Percentiles rank a stretch among this genome's conserved stretches.
These are phyloP conservation scores for Latrodectus elegans DNA, from an alignment of 2,888 invertebrate genomes.

Conservation along the genomic window DNA sequence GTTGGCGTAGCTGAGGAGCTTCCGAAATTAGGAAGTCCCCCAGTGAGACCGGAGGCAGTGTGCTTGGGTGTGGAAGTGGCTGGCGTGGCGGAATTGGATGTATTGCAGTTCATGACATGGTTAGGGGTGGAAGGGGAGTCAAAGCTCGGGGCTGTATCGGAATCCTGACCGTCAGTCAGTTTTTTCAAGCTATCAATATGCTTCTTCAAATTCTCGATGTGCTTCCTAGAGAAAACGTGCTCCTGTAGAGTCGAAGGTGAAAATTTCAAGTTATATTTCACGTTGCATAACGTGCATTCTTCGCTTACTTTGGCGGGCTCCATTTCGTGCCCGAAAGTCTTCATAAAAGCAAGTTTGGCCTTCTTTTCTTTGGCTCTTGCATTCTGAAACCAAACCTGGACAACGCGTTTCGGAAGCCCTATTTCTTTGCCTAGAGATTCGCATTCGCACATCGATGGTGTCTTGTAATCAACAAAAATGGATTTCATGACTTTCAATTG, in stretches of 20 bases:
- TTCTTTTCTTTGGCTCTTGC: constrained; percentile 98
- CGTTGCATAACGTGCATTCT: constrained; percentile 92
- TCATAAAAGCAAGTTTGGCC: constrained; percentile 79
- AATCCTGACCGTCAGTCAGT: constrained; percentile 62
- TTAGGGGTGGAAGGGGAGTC: constrained; percentile 26
- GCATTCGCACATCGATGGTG: constrained; percentile 98
- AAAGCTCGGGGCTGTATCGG: constrained; percentile 36
- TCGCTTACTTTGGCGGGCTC: constrained; percentile 77
- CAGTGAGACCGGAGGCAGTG: constrained; percentile 31
- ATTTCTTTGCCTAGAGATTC: constrained; percentile 92
- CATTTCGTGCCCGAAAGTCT: constrained; percentile 72
- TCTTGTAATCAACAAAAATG: constrained; percentile 94
- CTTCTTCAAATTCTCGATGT: constrained; percentile 81
- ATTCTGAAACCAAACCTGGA: constrained; percentile 96
- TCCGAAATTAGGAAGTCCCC: constrained; percentile 40
- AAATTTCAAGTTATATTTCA: constrained; percentile 93
- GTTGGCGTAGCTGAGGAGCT: constrained; percentile 15
- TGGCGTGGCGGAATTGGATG: not conserved
- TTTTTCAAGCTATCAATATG: constrained; percentile 63
- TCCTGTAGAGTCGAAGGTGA: constrained; percentile 86
- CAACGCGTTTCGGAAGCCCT: constrained; percentile 93
- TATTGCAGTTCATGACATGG: constrained; percentile 22
- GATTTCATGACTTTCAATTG: constrained; percentile 93
- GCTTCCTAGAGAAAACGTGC: constrained; percentile 94
- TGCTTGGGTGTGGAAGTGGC: constrained; percentile 32